These are phyloP conservation scores for Tetragonisca angustula DNA, from an alignment of 2,888 invertebrate species.

Conservation along the genomic window DNA sequence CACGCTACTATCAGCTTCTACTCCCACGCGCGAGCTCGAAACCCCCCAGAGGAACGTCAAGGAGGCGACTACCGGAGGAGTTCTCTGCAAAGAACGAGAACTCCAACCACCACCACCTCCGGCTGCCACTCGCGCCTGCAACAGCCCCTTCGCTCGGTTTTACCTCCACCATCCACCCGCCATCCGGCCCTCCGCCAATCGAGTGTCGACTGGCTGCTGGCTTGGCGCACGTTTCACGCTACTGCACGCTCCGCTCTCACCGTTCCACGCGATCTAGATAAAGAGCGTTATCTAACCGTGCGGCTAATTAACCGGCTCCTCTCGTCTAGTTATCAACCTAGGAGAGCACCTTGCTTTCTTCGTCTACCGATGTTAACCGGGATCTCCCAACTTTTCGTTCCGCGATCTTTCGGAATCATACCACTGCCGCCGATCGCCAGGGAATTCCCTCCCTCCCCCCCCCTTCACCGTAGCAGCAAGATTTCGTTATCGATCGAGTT, in stretches of 20 bases:
- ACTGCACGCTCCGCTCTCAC: constrained; percentile 45
- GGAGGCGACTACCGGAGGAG: constrained; percentile 72
- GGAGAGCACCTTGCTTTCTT: constrained; percentile 28
- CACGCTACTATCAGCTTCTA: constrained; percentile 71
- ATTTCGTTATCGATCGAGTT: constrained; percentile 38
- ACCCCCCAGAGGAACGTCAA: constrained; percentile 73
- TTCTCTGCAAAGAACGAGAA: constrained; percentile 68
- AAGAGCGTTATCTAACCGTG: constrained; percentile 53
- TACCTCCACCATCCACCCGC: constrained; percentile 56
- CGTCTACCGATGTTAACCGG: not conserved
- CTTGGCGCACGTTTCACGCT: constrained; percentile 49
- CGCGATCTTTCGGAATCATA: no score
- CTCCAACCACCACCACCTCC: constrained; percentile 51
- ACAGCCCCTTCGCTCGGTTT: constrained; percentile 50
- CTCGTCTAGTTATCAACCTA: constrained; percentile 29
- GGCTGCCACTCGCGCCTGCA: constrained; percentile 9
- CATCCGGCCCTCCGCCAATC: constrained; percentile 58
- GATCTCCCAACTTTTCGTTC: not conserved
- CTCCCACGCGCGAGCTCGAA: constrained; percentile 70
- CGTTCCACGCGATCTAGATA: constrained; percentile 55
- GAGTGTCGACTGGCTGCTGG: constrained; percentile 57
- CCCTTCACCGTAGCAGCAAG: no score
- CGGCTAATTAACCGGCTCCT: constrained; percentile 52
- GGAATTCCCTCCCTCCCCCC: not conserved
- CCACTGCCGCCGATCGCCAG: not conserved